phyloP scores from a whole-genome alignment of 92 coral and sea anemone species.

The Blastomussa wellsi region DNA sequence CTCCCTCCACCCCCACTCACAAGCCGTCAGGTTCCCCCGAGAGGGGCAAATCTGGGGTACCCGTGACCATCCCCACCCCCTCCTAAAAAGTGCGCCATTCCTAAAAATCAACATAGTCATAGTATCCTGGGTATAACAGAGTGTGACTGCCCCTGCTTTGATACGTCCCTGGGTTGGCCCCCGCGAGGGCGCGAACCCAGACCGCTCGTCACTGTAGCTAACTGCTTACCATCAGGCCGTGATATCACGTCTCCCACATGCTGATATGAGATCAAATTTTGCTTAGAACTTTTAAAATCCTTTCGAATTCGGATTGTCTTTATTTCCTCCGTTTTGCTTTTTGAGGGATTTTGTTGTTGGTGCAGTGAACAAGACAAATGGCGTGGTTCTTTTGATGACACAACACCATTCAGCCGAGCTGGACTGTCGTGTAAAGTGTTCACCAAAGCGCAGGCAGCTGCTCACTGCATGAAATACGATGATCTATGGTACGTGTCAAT shows the following conservation, averaged over 20 bases:
- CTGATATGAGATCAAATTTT: too few species aligned
- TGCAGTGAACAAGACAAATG: constrained; percentile 81
- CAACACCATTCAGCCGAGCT: constrained; percentile 70
- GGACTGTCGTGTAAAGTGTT: constrained; percentile 77
- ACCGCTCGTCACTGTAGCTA: not conserved
- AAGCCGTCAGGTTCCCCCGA: too few species aligned
- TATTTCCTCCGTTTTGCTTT: not conserved
- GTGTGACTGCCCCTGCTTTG: too few species aligned
- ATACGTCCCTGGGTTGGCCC: too few species aligned
- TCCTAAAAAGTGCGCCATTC: too few species aligned
- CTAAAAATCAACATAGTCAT: too few species aligned
- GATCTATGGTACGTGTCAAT: constrained; percentile 77
- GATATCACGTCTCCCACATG: too few species aligned
- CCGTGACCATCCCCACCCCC: too few species aligned
- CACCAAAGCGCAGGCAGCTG: constrained; percentile 68
- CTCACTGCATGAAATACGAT: constrained; percentile 92
- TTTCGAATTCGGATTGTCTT: not conserved
- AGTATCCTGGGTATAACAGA: too few species aligned
- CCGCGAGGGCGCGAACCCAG: too few species aligned
- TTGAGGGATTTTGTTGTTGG: constrained; percentile 93
- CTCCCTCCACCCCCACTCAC: too few species aligned
- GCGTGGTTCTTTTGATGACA: constrained; percentile 67
- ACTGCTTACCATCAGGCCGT: not conserved
- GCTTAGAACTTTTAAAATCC: not conserved
- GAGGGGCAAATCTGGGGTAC: too few species aligned